These are phyloP conservation scores for Sinotaia quadrata DNA, from an alignment of 2,888 invertebrate genomes.

Conservation along the genomic window DNA sequence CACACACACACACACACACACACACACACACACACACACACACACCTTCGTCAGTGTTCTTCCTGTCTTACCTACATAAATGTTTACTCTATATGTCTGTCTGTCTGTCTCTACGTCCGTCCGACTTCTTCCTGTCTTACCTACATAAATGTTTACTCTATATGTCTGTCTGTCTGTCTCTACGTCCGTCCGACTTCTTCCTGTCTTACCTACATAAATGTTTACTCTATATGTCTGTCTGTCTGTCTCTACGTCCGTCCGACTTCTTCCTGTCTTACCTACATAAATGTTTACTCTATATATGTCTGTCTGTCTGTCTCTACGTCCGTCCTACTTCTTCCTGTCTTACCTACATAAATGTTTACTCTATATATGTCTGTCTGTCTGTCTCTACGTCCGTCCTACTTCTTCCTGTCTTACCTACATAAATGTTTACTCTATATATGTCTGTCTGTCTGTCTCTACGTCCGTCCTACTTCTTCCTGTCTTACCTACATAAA, in stretches of 20 bases:
- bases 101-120: no score
- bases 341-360: no score
- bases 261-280: neutral
- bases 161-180: no score
- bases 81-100: no score
- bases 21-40: conserved; percentile 1
- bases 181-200: neutral
- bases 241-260: no score
- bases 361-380: neutral
- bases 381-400: no score
- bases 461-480: neutral
- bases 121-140: no score
- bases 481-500: neutral
- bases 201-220: neutral
- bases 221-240: neutral
- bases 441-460: conserved; percentile 4
- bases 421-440: neutral
- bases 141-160: no score
- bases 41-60: no score
- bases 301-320: neutral
- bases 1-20: conserved; percentile 1
- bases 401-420: neutral
- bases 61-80: no score
- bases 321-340: neutral
- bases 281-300: conserved; percentile 3